Evolutionary conservation across 2,797 vertebrate species (phyloP), one percentile per base, ranked within the genome.

Genomic region (Gephyroberyx darwinii): DNA sequence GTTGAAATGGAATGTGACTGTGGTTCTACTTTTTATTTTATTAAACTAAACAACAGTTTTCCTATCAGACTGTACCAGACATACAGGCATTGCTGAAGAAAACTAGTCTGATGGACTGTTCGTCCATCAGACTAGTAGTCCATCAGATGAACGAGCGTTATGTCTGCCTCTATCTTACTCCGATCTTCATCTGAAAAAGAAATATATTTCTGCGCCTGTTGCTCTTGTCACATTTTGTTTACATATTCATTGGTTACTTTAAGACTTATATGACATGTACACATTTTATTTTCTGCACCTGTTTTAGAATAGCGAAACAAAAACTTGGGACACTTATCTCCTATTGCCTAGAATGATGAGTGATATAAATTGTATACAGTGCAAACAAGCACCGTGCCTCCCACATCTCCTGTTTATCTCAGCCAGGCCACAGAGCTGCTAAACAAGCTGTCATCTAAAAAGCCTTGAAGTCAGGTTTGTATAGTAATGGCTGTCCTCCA

Each of bases 391-490:
- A 9, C 10, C 5, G 65, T 13, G 51, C 26, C 26, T 69, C 65
- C 76, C 35, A 39, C 33, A 30, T 86, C 58, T 81, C 74, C 71
- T 86, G 89, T 90, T 89, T 88, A 89, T 86, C 80, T 88, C 71
- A 64, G 66, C 45, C 65, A 50, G 65, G 55, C 75, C 80, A 47
- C 78, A 74, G 31, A 59, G 55, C 67, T 48, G 71, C 71, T 75
- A 82, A 86, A 86, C 81, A 84, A 78, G 55, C 69, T 1, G 60
- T 64, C 82, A 51, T 63, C 59, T 53, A 39, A 77, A 81, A 62
- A 66, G 57, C 77, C 74, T 78, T 51, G 57, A 63, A 78, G 75
- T 77, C 65, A 20, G 83, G 81, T 88, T 89, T 86, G 81, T 10
- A 31, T 69, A 71, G 62, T 30, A 83, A 81, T 66, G 87, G 74